Percentiles rank a stretch among this genome's conserved stretches.
phyloP scores from a whole-genome alignment of 1,140 invertebrate genomes.

The Leptinotarsa lineolata region DNA sequence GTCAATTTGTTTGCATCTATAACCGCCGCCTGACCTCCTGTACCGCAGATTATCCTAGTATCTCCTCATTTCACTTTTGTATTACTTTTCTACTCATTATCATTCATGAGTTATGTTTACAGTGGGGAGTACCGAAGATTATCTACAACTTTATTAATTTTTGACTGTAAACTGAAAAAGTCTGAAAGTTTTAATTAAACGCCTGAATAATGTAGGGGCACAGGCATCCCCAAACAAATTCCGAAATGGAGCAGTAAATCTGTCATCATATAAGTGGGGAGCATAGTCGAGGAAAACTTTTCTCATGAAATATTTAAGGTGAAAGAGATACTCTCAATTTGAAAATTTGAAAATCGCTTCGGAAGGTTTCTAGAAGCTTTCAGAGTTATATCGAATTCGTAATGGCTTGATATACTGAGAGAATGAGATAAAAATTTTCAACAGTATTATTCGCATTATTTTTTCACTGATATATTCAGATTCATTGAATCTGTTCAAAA shows the following conservation, averaged over 20 bases:
- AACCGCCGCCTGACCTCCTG: no score
- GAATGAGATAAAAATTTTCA: no score
- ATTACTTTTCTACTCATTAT: conserved; percentile 5
- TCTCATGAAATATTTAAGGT: conserved; percentile 17
- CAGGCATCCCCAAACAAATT: conserved; percentile 26
- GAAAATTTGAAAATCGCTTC: conserved; percentile 12
- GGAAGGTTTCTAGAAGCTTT: neutral
- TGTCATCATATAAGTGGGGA: conserved; percentile 22
- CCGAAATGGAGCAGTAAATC: conserved; percentile 21
- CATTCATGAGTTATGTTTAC: conserved; percentile 21
- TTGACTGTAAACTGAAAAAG: conserved; percentile 21
- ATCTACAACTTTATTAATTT: conserved; percentile 24
- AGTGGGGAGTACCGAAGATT: conserved; percentile 15
- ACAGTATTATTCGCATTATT: no score
- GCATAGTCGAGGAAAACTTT: conserved; percentile 15
- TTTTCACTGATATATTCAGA: no score
- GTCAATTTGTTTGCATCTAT: no score
- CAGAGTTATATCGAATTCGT: neutral
- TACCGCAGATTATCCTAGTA: neutral
- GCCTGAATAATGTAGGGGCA: conserved; percentile 25
- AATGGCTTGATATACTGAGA: neutral
- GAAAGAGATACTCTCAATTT: neutral
- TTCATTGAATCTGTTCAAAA: no score
- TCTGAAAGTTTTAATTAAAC: conserved; percentile 28
- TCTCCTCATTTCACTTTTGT: neutral